phyloP scores from a whole-genome alignment of 2,797 vertebrate species.

The Sternarchorhynchus goeldii region DNA sequence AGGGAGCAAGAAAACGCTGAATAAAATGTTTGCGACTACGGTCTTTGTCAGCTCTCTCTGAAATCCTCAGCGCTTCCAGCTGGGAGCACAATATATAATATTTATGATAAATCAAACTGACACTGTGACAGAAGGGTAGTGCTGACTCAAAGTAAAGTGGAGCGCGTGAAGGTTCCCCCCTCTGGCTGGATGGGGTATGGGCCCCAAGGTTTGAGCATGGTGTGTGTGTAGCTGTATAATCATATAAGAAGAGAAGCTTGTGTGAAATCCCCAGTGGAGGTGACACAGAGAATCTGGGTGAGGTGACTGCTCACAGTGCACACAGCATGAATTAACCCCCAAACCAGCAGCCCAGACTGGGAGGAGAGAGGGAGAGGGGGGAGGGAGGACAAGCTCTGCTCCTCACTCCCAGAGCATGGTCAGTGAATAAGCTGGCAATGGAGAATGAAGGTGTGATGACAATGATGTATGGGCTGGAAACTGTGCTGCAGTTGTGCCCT shows the following conservation, averaged over 20 bases:
- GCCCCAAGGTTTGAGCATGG: constrained; percentile 58
- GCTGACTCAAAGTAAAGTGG: constrained; percentile 60
- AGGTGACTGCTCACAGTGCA: constrained; percentile 26
- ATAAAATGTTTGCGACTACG: not conserved
- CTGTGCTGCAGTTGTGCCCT: constrained; percentile 68
- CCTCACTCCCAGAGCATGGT: constrained; percentile 65
- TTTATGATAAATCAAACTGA: constrained; percentile 70
- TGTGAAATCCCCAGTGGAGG: constrained; percentile 50
- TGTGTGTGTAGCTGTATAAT: constrained; percentile 58
- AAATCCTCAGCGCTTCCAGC: constrained; percentile 59
- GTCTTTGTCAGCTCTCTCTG: constrained; percentile 50
- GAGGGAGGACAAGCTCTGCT: constrained; percentile 60
- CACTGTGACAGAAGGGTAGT: constrained; percentile 57
- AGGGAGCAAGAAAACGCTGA: constrained; percentile 10
- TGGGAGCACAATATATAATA: constrained; percentile 63
- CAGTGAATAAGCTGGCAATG: constrained; percentile 75
- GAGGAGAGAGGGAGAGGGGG: constrained; percentile 19
- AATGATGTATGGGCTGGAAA: constrained; percentile 74
- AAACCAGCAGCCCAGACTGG: constrained; percentile 13
- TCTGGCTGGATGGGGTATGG: constrained; percentile 58
- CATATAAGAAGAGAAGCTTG: constrained; percentile 54
- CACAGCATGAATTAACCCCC: constrained; percentile 35
- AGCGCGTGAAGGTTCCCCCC: constrained; percentile 60
- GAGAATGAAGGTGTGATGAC: constrained; percentile 73
- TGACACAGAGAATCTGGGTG: constrained; percentile 34